These are phyloP conservation scores for Thalassarche chlororhynchos DNA, from an alignment of 2,113 vertebrate species.

Conservation along the genomic window DNA sequence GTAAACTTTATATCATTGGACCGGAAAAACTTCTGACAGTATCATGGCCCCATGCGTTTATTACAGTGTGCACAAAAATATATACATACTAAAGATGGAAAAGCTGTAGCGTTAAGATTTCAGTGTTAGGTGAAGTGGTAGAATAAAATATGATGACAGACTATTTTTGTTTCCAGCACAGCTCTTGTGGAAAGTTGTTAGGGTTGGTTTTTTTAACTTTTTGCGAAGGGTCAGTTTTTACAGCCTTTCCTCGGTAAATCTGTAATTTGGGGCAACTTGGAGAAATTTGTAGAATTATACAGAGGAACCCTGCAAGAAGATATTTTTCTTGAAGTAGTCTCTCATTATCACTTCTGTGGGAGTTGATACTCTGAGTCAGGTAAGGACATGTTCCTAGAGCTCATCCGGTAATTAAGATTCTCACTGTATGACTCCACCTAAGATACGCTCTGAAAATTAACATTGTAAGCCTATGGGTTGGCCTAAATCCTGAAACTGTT, in stretches of 20 bases:
- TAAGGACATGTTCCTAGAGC: not conserved
- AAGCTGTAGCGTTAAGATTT: not conserved
- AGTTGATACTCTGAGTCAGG: not conserved
- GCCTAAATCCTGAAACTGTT: not conserved
- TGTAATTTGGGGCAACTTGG: not conserved
- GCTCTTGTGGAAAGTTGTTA: not conserved
- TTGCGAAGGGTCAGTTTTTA: not conserved
- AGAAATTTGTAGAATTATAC: not conserved
- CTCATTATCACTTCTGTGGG: not conserved
- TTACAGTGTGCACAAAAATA: not conserved
- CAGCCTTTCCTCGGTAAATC: not conserved
- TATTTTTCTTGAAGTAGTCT: not conserved
- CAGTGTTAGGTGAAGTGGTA: not conserved
- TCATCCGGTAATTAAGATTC: not conserved
- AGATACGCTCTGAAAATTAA: not conserved
- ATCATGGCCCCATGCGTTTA: not conserved
- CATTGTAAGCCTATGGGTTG: not conserved
- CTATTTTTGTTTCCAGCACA: not conserved
- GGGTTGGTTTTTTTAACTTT: not conserved
- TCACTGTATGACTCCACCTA: not conserved
- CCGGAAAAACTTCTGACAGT: not conserved
- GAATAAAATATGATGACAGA: not conserved
- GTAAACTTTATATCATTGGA: not conserved
- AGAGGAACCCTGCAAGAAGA: not conserved
- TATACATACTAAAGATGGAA: not conserved